Evolutionary conservation across 2,797 vertebrate species (phyloP), one percentile per base, ranked within the genome.

Genomic region (Aeoliscus strigatus): DNA sequence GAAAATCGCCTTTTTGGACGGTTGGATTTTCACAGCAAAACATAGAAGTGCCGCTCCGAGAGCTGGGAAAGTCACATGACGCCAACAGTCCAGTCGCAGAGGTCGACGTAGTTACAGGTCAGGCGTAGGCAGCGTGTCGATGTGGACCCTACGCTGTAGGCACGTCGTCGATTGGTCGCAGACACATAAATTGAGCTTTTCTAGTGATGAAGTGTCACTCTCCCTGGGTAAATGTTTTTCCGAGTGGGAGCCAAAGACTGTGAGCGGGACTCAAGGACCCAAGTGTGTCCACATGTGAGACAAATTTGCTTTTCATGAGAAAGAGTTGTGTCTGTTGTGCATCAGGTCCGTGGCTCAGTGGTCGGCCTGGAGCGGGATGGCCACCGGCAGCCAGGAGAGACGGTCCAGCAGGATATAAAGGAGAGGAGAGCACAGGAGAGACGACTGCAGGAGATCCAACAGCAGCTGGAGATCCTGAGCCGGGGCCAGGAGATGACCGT

Each of bases 381-480:
- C 52, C 83, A 90, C 73, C 36, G 27, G 51, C 73, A 72, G 82
- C 91, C 90, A 62, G 91, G 91, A 79, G 94, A 94, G 61, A 86
- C 82, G 76, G 79, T 89, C 71, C 90, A 93, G 68, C 84, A 74
- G 81, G 86, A 91, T 50, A 82, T 58, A 72, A 92, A 87, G 80
- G 89, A 91, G 59, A 84, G 83, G 55, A 86, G 89, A 67, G 84
- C 85, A 58, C 88, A 91, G 32, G 86, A 91, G 80, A 85, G 66
- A 46, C 87, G 89, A 16, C 86, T 98, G 64, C 87, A 65, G 73
- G 88, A 92, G 67, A 96, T 97, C 67, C 87, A 96, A 70, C 84
- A 85, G 62, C 89, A 93, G 56, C 89, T 97, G 84, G 87, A 89
- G 75, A 79, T 70, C 27, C 80, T 96, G 64, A 81, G 69, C 38